Evolutionary conservation across 2,113 vertebrate species (phyloP), one percentile per base, ranked within the genome.

Genomic region (Lophochroa leadbeateri): DNA sequence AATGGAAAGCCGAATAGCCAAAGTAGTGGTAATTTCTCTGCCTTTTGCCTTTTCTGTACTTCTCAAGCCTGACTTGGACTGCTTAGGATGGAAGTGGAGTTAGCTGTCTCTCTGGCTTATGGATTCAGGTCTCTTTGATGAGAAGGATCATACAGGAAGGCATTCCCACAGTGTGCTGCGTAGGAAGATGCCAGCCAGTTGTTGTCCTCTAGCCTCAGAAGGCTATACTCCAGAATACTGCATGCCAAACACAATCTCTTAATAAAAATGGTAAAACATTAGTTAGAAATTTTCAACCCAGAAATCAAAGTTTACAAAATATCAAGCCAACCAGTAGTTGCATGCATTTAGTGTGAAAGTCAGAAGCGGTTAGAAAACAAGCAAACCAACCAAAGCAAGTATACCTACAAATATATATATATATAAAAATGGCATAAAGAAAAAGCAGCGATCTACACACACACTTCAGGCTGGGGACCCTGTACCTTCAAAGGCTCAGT

Each of bases 301-400:
- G 82, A 92, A 94, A 96, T 88, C 50, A 94, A 94, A 79, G 41
- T 86, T 94, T 90, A 91, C 84, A 96, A 84, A 94, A 82, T 88
- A 96, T 85, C 84, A 97, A 97, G 87, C 91, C 91, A 95, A 95
- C 72, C 92, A 93, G 61, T 82, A 94, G 86, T 74, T 93, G 94
- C 97, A 98, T 97, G 97, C 97, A 97, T 82, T 97, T 97, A 97
- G 96, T 96, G 95, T 96, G 96, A 95, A 97, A 97, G 96, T 97
- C 95, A 96, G 96, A 97, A 97, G 97, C 96, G 0, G 97, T 97
- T 97, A 97, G 96, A 95, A 88, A 92, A 93, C 88, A 96, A 97
- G 97, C 96, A 97, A 97, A 97, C 82, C 89, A 96, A 97, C 79
- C 93, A 96, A 97, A 97, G 97, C 92, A 91, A 94, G 89, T 94